Percentiles rank a stretch among this genome's conserved stretches.
phyloP scores from a whole-genome alignment of 2,797 vertebrate species.

The Harpagifer antarcticus region DNA sequence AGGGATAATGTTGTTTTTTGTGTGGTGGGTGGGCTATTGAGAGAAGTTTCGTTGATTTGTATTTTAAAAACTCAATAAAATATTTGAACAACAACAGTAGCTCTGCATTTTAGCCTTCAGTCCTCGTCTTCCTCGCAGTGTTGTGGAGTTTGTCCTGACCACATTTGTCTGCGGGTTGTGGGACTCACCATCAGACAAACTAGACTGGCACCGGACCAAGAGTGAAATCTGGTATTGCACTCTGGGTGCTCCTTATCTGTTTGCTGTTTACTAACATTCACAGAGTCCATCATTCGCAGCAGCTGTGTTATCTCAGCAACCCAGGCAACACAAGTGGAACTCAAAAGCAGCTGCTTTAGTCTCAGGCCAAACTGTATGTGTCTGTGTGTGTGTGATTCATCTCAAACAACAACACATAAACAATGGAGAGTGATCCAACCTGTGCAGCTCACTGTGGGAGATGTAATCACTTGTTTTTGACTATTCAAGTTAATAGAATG shows the following conservation, averaged over 20 bases:
- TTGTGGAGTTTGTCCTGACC: slow-evolving; percentile 46
- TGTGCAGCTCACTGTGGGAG: slow-evolving; percentile 19
- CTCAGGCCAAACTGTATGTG: slow-evolving; percentile 45
- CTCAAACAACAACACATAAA: slow-evolving; percentile 49
- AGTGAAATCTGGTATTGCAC: slow-evolving; percentile 75
- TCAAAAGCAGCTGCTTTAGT: slow-evolving; percentile 64
- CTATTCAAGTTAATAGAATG: slow-evolving; percentile 27
- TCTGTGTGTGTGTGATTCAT: background rate
- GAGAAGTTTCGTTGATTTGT: slow-evolving; percentile 4
- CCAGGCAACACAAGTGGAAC: slow-evolving; percentile 73
- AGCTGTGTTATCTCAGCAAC: slow-evolving; percentile 76
- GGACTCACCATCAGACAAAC: slow-evolving; percentile 70
- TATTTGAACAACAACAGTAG: slow-evolving; percentile 22
- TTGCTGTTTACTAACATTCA: slow-evolving; percentile 79
- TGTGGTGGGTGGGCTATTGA: background rate
- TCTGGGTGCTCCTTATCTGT: slow-evolving; percentile 75
- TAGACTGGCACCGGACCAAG: slow-evolving; percentile 67
- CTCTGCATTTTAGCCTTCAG: slow-evolving; percentile 26
- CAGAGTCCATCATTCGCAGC: slow-evolving; percentile 77
- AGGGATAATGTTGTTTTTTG: background rate
- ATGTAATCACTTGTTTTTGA: slow-evolving; percentile 17
- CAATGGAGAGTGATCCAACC: slow-evolving; percentile 55
- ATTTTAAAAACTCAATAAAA: slow-evolving; percentile 22
- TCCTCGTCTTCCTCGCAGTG: slow-evolving; percentile 25
- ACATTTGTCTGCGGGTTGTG: slow-evolving; percentile 42